These are phyloP conservation scores for Phragmatobia fuliginosa DNA, from an alignment of 2,888 invertebrate species.

Conservation along the genomic window DNA sequence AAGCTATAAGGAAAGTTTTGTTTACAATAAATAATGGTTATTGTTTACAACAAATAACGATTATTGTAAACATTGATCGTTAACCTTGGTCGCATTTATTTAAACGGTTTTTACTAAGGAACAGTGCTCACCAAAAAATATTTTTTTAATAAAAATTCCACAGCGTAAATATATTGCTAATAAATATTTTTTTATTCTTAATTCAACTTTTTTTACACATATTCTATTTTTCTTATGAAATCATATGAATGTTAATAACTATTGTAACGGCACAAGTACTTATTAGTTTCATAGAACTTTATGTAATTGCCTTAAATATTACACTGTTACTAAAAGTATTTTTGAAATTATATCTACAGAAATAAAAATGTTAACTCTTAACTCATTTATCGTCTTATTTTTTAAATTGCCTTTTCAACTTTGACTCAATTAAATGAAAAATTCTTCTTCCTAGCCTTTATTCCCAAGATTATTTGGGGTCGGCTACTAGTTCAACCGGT, in stretches of 20 bases:
- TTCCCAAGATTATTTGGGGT: too few relatives aligned
- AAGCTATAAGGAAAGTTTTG: not conserved
- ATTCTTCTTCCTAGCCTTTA: too few relatives aligned
- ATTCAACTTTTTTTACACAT: not conserved
- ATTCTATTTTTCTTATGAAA: not conserved
- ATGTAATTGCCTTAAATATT: constrained; percentile 22
- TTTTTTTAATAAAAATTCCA: not conserved
- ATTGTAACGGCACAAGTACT: not conserved
- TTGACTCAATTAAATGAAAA: not conserved
- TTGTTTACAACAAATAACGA: not conserved
- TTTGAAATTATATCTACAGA: constrained; percentile 33
- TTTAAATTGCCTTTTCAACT: not conserved
- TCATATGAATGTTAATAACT: not conserved
- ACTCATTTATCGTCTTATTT: constrained; percentile 23
- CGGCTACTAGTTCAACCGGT: too few relatives aligned
- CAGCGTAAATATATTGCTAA: not conserved
- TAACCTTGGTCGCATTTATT: not conserved
- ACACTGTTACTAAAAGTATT: constrained; percentile 44
- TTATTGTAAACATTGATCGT: not conserved
- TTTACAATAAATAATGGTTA: not conserved
- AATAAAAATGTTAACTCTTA: constrained; percentile 49
- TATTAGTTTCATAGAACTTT: not conserved
- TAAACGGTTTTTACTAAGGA: not conserved
- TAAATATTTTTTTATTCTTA: not conserved
- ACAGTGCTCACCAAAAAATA: not conserved